Base-by-base conservation (phyloP, 2,113 vertebrate genomes). In the Chrysemys picta region DNA sequence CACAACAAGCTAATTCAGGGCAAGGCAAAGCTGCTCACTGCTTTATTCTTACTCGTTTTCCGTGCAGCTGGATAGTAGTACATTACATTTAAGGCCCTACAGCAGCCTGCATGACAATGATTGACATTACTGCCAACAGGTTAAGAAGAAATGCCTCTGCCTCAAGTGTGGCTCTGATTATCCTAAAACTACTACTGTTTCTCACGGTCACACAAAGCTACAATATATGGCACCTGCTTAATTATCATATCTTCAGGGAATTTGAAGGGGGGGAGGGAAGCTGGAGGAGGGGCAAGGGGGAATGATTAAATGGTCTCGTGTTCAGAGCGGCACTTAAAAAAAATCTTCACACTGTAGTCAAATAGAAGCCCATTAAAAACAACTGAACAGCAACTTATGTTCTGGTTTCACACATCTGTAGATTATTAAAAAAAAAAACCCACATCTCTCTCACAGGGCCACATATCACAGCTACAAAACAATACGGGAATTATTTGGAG, bases 211-310 rank as follows among this genome's bases (percentile, higher is more conserved):
- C 98, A 98, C 95, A 97, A 96, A 97, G 97, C 75, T 93, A 94
- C 95, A 85, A 93, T 95, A 91, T 91, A 86, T 82, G 98, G 98
- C 99, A 99, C 99, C 99, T 99, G 99, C 99, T 99, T 97, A 98
- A 99, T 99, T 99, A 99, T 98, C 98, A 98, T 99, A 99, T 98
- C 97, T 97, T 93, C 96, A 87, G 96, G 96, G 96, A 97, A 98
- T 96, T 29, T 50, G 94, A 78, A 80, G 87, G 92, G 53, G 88
- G 89, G 56, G 42, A 62, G 45, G 76, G 76, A 89, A 83, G 80
- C 53, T n/a, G 50, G 89, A 94, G 91, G 85, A 88, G 91, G 93
- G 85, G 85, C 0, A 0, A n/a, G 47, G 76, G 62, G 91, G 93
- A 89, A 65, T 0, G 22, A 94, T 87, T 54, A 95, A 95, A 86